Percentiles rank a stretch among this genome's conserved stretches.
Evolutionary conservation across 2,113 vertebrate genomes (phyloP).

Genomic region (Apus apus): DNA sequence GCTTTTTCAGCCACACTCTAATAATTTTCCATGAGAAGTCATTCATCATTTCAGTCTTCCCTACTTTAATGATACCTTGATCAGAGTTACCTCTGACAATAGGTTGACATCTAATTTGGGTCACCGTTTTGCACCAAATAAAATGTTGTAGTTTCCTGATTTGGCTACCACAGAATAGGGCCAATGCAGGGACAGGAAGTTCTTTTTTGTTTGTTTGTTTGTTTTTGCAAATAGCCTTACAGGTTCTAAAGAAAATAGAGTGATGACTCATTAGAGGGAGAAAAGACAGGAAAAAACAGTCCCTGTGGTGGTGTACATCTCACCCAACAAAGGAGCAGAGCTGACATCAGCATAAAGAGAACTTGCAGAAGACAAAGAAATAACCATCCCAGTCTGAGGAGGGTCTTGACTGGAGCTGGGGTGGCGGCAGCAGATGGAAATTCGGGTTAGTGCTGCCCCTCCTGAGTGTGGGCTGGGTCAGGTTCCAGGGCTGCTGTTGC

Average conservation of each 20-base stretch:
- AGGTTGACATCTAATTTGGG: background rate
- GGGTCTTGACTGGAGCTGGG: background rate
- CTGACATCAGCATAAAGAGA: background rate
- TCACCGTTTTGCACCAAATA: background rate
- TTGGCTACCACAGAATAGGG: background rate
- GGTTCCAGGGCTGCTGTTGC: background rate
- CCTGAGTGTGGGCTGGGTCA: background rate
- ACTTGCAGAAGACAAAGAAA: background rate
- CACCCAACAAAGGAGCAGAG: background rate
- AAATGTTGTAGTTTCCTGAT: background rate
- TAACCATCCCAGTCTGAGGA: background rate
- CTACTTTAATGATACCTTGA: background rate
- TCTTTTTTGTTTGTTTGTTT: background rate
- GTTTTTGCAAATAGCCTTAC: background rate
- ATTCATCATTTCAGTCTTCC: slow-evolving; percentile 22
- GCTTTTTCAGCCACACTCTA: background rate
- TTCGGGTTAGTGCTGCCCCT: background rate
- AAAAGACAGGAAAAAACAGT: background rate
- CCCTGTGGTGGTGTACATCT: fast-evolving
- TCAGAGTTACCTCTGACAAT: background rate
- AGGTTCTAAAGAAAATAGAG: background rate
- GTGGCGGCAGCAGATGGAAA: background rate
- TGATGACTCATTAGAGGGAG: background rate
- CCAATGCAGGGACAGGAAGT: background rate
- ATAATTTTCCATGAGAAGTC: background rate